Evolutionary conservation across 1,140 invertebrate genomes (phyloP).

Genomic region (Musca vetustissima): DNA sequence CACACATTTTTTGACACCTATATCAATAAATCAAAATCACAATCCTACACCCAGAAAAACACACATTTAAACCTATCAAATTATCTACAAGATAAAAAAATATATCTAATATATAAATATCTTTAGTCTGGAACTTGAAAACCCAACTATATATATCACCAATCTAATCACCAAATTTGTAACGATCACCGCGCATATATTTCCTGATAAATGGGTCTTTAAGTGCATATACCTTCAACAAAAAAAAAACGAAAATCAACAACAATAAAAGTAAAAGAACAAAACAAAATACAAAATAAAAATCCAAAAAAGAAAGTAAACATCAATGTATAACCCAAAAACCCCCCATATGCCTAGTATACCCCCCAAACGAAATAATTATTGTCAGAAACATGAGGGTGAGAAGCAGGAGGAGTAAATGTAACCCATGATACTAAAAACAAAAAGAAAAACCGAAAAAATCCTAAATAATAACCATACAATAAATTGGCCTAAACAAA

Average conservation of each 20-base stretch:
- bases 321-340: slow-evolving; percentile 14
- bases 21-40: too few relatives aligned
- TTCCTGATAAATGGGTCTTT: slow-evolving; percentile 19
- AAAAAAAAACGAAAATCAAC: slow-evolving; percentile 1
- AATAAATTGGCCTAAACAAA: slow-evolving; percentile 16
- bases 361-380: background rate
- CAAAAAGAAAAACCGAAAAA: background rate
- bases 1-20: too few relatives aligned
- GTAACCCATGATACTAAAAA: background rate
- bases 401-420: background rate
- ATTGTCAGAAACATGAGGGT: background rate
- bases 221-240: slow-evolving; percentile 25
- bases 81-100: too few relatives aligned
- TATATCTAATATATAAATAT: too few relatives aligned
- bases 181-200: slow-evolving; percentile 17
- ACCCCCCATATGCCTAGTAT: slow-evolving; percentile 5
- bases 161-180: slow-evolving; percentile 28
- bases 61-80: background rate
- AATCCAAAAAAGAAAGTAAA: background rate
- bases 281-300: background rate
- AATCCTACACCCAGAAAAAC: too few relatives aligned
- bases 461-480: slow-evolving; percentile 14
- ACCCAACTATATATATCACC: slow-evolving; percentile 5
- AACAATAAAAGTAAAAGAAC: background rate
- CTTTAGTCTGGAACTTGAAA: background rate